A percentile compares a stretch with the other conserved stretches of the same genome.
Conservation (phyloP, 2,888 invertebrate species). For the Cheilosia vernalis region DNA sequence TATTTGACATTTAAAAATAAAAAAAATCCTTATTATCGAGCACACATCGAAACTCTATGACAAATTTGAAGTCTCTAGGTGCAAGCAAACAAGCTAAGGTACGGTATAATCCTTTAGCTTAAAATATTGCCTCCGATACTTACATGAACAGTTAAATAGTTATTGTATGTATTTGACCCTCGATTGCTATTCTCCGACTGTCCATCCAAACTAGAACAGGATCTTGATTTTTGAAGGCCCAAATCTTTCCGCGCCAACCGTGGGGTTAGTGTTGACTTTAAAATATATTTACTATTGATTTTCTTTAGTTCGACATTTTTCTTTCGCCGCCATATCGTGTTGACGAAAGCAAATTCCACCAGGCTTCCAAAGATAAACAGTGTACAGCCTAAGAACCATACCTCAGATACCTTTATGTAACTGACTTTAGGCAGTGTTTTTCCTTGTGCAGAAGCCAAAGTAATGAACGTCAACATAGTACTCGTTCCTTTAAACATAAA, state of each 20-base stretch:
- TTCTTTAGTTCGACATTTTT: conserved; percentile 82
- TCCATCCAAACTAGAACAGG: conserved; percentile 88
- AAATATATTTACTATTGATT: conserved; percentile 90
- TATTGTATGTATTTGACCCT: conserved; percentile 86
- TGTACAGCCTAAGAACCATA: conserved; percentile 94
- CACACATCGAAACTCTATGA: too few species aligned
- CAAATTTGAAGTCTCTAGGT: too few species aligned
- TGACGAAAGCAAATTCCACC: conserved; percentile 94
- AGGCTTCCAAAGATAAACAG: conserved; percentile 93
- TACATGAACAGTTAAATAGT: conserved; percentile 90
- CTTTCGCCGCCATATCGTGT: conserved; percentile 94
- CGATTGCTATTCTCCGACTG: conserved; percentile 78
- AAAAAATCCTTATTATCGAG: too few species aligned
- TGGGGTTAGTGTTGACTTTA: conserved; percentile 93
- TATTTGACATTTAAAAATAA: too few species aligned
- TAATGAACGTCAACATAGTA: conserved; percentile 94
- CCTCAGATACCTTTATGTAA: conserved; percentile 94
- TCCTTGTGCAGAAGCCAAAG: conserved; percentile 92
- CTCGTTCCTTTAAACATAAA: conserved; percentile 86
- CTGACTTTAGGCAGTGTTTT: conserved; percentile 94
- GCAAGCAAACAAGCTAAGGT: too few species aligned
- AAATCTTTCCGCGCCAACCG: conserved; percentile 89
- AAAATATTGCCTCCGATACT: conserved; percentile 78
- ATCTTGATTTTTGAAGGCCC: conserved; percentile 88
- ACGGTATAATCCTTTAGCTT: too few species aligned